A percentile compares a stretch with the other conserved stretches of the same genome.
phyloP scores from a whole-genome alignment of 2,797 vertebrate species.

The Microctenopoma stevenorrisi region DNA sequence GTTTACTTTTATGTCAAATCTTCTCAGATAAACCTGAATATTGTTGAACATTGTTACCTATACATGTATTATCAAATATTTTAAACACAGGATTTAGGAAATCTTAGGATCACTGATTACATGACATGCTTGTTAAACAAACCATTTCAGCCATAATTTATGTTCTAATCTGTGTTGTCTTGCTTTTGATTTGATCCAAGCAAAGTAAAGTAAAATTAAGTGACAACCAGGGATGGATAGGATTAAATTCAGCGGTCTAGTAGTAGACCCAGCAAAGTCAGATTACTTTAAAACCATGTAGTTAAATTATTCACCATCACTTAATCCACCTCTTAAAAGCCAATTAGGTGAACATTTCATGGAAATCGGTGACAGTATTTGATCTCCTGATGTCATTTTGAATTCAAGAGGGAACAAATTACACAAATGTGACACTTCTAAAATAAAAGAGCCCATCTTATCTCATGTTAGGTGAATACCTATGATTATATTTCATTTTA shows the following conservation, averaged over 20 bases:
- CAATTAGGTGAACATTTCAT: constrained; percentile 71
- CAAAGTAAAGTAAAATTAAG: no score
- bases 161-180: no score
- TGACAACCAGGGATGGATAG: no score
- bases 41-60: not conserved
- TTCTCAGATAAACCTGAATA: not conserved
- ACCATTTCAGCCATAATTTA: not conserved
- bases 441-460: constrained; percentile 57
- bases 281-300: constrained; percentile 57
- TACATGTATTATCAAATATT: not conserved
- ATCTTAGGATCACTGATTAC: not conserved
- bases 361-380: constrained; percentile 68
- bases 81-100: not conserved
- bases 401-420: constrained; percentile 72
- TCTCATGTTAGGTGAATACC: constrained; percentile 53
- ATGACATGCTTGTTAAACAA: not conserved
- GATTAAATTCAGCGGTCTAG: not conserved
- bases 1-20: not conserved
- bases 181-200: no score
- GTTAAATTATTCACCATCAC: constrained; percentile 65
- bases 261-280: constrained; percentile 44
- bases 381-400: constrained; percentile 69
- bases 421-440: constrained; percentile 57
- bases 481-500: constrained; percentile 42
- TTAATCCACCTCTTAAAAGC: constrained; percentile 66